Evolutionary conservation across 2,113 vertebrate species (phyloP).

Genomic region (Lophotis ruficrista): DNA sequence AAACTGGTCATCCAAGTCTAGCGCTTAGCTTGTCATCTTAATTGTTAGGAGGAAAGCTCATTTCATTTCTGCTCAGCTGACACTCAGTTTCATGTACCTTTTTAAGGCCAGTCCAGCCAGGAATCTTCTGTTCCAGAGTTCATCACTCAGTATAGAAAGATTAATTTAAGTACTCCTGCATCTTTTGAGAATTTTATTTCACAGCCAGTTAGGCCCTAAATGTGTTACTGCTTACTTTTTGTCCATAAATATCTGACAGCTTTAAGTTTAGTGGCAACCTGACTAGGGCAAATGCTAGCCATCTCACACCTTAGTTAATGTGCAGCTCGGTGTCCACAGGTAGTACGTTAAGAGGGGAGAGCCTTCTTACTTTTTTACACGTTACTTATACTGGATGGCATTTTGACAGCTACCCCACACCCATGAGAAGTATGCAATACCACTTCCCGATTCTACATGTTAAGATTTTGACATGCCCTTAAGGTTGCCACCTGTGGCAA

Average conservation of each 20-base stretch:
- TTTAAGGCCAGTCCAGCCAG: background rate
- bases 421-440: background rate
- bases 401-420: background rate
- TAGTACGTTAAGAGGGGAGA: background rate
- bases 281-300: background rate
- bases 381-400: background rate
- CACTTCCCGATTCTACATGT: background rate
- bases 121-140: background rate
- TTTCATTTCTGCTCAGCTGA: background rate
- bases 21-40: background rate
- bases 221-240: background rate
- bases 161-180: background rate
- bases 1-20: background rate
- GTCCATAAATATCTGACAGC: background rate
- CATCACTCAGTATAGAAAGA: background rate
- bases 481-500: background rate
- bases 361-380: background rate
- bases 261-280: background rate
- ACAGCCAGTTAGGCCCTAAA: background rate
- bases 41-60: background rate
- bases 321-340: background rate
- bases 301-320: background rate
- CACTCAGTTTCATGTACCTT: background rate
- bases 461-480: background rate
- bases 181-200: background rate